phyloP scores from a whole-genome alignment of 2,113 vertebrate species.

The Petroica traversi region DNA sequence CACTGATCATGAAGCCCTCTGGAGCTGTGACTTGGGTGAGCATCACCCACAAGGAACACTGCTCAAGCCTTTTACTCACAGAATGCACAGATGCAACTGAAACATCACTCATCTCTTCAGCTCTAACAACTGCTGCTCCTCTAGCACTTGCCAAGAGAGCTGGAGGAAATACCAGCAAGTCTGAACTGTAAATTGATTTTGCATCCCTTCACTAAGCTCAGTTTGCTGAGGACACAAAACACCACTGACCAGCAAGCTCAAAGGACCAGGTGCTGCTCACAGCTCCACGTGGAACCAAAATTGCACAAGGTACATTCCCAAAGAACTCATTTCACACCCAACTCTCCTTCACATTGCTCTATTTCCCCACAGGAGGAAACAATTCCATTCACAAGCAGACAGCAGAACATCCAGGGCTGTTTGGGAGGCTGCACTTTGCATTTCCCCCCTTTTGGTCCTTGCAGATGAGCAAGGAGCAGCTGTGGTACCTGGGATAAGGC shows the following conservation, averaged over 20 bases:
- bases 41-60: background rate
- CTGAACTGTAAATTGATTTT: background rate
- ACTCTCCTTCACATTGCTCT: background rate
- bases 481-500: constrained; percentile 12
- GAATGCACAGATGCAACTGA: background rate
- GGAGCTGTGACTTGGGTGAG: background rate
- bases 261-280: background rate
- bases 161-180: background rate
- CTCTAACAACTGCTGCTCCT: background rate
- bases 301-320: background rate
- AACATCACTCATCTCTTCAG: background rate
- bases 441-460: background rate
- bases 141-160: background rate
- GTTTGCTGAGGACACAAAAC: background rate
- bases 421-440: background rate
- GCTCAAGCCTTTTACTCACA: background rate
- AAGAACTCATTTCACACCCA: background rate
- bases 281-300: background rate
- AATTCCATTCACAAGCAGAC: background rate
- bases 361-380: background rate
- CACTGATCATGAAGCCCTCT: background rate
- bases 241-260: background rate
- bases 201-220: background rate
- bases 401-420: background rate
- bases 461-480: background rate